phyloP scores from a whole-genome alignment of 23 tunicate genomes.

The Corella eumyota region DNA sequence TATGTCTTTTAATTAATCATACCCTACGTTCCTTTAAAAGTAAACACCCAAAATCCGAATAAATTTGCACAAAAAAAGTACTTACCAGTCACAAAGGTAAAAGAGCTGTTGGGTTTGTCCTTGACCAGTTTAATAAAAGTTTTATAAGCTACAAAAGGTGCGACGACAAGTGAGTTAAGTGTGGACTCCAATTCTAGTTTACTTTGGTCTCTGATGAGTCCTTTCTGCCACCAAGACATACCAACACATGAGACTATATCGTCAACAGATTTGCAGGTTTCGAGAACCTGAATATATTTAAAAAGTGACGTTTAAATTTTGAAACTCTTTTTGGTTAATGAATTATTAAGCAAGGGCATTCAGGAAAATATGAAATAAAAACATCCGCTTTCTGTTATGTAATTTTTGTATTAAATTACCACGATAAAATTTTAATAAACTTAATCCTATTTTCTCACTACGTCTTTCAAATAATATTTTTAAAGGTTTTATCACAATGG shows the following conservation, averaged over 20 bases:
- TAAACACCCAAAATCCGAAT: too few relatives aligned
- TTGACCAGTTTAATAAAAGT: constrained; percentile 58
- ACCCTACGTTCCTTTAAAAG: too few relatives aligned
- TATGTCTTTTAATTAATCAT: too few relatives aligned
- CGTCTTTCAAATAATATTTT: too few relatives aligned
- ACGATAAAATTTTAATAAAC: too few relatives aligned
- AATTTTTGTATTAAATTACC: too few relatives aligned
- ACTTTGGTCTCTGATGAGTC: constrained; percentile 31
- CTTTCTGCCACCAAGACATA: constrained; percentile 57
- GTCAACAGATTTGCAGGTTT: constrained; percentile 49
- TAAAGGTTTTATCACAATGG: too few relatives aligned
- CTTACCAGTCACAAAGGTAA: constrained; percentile 73
- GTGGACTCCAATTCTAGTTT: constrained; percentile 38
- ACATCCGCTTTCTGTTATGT: too few relatives aligned
- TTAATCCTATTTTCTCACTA: too few relatives aligned
- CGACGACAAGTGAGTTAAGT: constrained; percentile 58
- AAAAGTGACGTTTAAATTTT: background rate
- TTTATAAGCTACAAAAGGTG: constrained; percentile 78
- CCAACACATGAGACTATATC: constrained; percentile 72
- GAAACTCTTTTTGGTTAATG: background rate
- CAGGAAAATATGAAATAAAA: too few relatives aligned
- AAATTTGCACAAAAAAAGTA: too few relatives aligned
- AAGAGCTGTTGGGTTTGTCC: constrained; percentile 47
- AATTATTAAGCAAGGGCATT: background rate
- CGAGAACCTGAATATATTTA: constrained; percentile 64